phyloP scores from a whole-genome alignment of 2,888 invertebrate species.

The Cyclophora punctaria region DNA sequence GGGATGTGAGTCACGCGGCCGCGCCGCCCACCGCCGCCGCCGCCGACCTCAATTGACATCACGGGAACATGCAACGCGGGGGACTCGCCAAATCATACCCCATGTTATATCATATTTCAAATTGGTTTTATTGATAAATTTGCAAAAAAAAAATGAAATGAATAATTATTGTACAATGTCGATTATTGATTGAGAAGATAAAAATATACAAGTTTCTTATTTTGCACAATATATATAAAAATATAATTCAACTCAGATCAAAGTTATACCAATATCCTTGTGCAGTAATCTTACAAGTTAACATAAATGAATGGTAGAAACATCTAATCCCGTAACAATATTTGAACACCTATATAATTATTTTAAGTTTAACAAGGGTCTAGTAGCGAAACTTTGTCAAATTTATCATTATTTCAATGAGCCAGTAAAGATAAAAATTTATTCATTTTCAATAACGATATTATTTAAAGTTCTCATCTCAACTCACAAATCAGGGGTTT shows the following conservation, averaged over 20 bases:
- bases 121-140: slow-evolving; percentile 73
- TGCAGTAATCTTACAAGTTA: slow-evolving; percentile 67
- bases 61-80: slow-evolving; percentile 23
- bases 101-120: slow-evolving; percentile 58
- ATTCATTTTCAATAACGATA: slow-evolving; percentile 68
- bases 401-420: slow-evolving; percentile 58
- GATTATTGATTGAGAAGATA: slow-evolving; percentile 71
- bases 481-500: slow-evolving; percentile 46
- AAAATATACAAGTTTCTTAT: slow-evolving; percentile 68
- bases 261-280: slow-evolving; percentile 74
- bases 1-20: slow-evolving; percentile 40
- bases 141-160: slow-evolving; percentile 66
- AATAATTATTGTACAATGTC: slow-evolving; percentile 71
- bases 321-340: slow-evolving; percentile 72
- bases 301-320: slow-evolving; percentile 65
- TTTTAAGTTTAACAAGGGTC: slow-evolving; percentile 65
- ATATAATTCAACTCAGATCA: slow-evolving; percentile 74
- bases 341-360: slow-evolving; percentile 72
- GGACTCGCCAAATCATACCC: slow-evolving; percentile 40
- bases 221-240: slow-evolving; percentile 72
- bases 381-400: slow-evolving; percentile 65
- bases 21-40: slow-evolving; percentile 9
- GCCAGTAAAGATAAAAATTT: slow-evolving; percentile 68
- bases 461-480: slow-evolving; percentile 35
- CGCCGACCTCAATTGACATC: slow-evolving; percentile 29